Evolutionary conservation across 2,113 vertebrate species (phyloP).

Genomic region (Zosterops pallidus): DNA sequence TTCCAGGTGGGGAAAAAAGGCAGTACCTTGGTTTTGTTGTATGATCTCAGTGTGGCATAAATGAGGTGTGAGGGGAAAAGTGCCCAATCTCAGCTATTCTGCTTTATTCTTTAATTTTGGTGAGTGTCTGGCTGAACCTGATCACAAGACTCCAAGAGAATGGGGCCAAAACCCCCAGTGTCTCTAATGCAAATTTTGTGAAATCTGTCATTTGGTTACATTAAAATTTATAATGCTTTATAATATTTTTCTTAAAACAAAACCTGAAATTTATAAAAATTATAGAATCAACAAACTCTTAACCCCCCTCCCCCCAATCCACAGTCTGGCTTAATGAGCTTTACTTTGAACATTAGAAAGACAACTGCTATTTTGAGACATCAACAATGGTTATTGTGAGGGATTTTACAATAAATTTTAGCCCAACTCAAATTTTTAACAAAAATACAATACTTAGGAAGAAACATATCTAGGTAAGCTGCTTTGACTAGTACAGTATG

Average conservation of each 20-base stretch:
- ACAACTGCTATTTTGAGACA: background rate
- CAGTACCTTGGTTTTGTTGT: background rate
- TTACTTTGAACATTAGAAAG: background rate
- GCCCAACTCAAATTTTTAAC: background rate
- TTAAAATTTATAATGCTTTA: fast-evolving
- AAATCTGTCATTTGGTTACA: background rate
- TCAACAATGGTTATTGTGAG: background rate
- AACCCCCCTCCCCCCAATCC: background rate
- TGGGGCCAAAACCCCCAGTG: background rate
- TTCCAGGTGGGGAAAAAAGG: background rate
- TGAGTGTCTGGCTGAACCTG: background rate
- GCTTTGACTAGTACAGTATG: background rate
- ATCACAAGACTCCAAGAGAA: background rate
- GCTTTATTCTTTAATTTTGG: background rate
- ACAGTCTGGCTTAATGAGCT: background rate
- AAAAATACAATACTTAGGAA: background rate
- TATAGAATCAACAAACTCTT: background rate
- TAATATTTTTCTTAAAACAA: background rate
- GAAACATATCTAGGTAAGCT: background rate
- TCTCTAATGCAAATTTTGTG: background rate
- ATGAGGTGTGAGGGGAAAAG: background rate
- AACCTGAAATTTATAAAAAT: background rate
- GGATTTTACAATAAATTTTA: background rate
- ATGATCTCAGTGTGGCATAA: background rate
- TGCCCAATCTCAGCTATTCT: background rate